Conservation (phyloP, 1,140 invertebrate genomes). For the Riptortus pedestris region DNA sequence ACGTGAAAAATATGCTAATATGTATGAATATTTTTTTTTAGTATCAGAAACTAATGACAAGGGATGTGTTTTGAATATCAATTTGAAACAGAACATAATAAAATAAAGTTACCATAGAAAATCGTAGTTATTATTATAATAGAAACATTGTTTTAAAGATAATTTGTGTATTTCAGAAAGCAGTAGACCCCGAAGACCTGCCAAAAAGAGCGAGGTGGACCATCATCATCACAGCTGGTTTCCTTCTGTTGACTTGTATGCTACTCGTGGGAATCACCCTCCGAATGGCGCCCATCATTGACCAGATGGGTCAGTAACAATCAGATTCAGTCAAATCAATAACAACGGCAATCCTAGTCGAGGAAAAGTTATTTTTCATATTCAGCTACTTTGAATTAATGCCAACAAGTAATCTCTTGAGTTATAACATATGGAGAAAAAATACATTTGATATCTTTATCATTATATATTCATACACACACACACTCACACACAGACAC, state of each 20-base stretch:
- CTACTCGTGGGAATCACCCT: conserved; percentile 78
- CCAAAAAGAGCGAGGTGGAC: conserved; percentile 74
- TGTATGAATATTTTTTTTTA: too few relatives aligned
- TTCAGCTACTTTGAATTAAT: background rate
- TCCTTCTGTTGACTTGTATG: conserved; percentile 73
- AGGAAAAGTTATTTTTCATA: background rate
- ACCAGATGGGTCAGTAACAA: conserved; percentile 72
- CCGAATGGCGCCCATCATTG: conserved; percentile 80
- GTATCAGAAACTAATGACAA: too few relatives aligned
- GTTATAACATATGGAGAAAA: background rate
- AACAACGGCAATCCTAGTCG: conserved; percentile 31
- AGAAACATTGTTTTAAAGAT: too few relatives aligned
- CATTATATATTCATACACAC: too few relatives aligned
- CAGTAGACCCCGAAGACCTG: conserved; percentile 23
- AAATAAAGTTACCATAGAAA: too few relatives aligned
- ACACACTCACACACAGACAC: too few relatives aligned
- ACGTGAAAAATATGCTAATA: too few relatives aligned
- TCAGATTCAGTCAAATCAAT: too few relatives aligned
- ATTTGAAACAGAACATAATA: too few relatives aligned
- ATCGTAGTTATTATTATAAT: too few relatives aligned
- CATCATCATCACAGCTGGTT: conserved; percentile 74
- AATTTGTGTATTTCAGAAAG: background rate
- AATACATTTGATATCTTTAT: too few relatives aligned
- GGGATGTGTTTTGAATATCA: too few relatives aligned
- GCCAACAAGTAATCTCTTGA: background rate